Conservation (phyloP, 2,113 vertebrate genomes). For the Atherinomorus stipes region DNA sequence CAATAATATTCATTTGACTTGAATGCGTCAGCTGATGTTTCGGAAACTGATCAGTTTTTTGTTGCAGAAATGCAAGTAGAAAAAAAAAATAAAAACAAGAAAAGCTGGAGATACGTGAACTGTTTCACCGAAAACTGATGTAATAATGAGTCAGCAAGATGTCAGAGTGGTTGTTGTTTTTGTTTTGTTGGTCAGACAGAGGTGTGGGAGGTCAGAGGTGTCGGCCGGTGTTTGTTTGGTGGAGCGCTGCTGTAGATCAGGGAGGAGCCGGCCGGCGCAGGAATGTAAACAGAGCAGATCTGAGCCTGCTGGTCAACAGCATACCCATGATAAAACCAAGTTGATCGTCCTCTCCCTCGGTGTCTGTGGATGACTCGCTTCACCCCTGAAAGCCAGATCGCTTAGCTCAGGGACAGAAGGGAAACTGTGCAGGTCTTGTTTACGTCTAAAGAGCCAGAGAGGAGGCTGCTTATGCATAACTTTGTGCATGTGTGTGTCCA, state of each 20-base stretch:
- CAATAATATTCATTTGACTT: neutral
- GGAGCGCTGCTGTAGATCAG: conserved; percentile 57
- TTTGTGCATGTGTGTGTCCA: conserved; percentile 41
- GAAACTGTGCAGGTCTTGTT: conserved; percentile 54
- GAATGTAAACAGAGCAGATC: conserved; percentile 74
- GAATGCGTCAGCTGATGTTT: neutral
- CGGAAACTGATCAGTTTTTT: neutral
- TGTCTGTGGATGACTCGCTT: conserved; percentile 14
- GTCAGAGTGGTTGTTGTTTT: conserved; percentile 47
- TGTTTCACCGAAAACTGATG: neutral
- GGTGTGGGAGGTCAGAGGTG: conserved; percentile 67
- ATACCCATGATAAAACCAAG: neutral
- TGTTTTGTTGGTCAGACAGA: conserved; percentile 43
- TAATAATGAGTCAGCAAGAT: conserved; percentile 9
- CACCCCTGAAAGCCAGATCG: conserved; percentile 21
- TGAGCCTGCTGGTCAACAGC: conserved; percentile 31
- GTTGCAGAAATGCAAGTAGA: neutral
- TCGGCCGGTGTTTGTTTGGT: conserved; percentile 55
- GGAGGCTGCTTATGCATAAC: conserved; percentile 47
- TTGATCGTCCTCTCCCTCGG: neutral
- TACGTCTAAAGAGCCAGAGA: conserved; percentile 48
- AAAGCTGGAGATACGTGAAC: neutral
- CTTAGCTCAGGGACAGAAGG: conserved; percentile 5
- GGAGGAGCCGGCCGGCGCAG: conserved; percentile 58
- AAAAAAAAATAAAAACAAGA: neutral